Conservation (phyloP, 2,888 invertebrate genomes). For the Syrista parreyssii region DNA sequence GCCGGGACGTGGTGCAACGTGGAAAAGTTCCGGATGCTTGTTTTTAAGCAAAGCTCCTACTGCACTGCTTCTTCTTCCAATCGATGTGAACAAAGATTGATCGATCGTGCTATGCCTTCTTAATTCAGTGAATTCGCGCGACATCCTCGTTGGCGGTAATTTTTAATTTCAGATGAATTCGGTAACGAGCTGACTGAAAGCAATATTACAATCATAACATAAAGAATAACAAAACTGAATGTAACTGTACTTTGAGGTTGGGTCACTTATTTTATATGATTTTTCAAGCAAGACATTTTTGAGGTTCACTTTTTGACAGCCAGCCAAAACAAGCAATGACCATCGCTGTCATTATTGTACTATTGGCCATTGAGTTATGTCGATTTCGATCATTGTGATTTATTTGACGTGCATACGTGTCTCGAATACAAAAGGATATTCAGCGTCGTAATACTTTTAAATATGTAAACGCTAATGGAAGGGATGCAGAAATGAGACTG, state of each 20-base stretch:
- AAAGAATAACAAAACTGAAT: not conserved
- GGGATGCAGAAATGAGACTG: not conserved
- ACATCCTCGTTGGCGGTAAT: not conserved
- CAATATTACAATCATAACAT: not conserved
- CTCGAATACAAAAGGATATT: not conserved
- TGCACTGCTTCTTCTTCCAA: slow-evolving; percentile 12
- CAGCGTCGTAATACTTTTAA: not conserved
- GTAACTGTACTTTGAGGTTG: not conserved
- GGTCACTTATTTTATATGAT: not conserved
- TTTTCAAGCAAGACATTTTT: not conserved
- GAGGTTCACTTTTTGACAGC: not conserved
- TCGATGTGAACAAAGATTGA: not conserved
- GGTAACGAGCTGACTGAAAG: not conserved
- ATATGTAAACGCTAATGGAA: not conserved
- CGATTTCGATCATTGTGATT: not conserved
- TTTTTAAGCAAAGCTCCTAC: slow-evolving; percentile 25
- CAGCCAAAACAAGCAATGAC: not conserved
- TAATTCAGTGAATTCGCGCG: not conserved
- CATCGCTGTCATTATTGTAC: not conserved
- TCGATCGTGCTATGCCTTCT: not conserved
- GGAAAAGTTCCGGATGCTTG: slow-evolving; percentile 33
- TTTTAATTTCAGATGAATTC: not conserved
- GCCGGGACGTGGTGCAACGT: slow-evolving; percentile 31
- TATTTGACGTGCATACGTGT: not conserved
- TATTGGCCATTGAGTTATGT: not conserved